These are phyloP conservation scores for Mobula hypostoma DNA, from an alignment of 2,113 vertebrate genomes.

Conservation along the genomic window DNA sequence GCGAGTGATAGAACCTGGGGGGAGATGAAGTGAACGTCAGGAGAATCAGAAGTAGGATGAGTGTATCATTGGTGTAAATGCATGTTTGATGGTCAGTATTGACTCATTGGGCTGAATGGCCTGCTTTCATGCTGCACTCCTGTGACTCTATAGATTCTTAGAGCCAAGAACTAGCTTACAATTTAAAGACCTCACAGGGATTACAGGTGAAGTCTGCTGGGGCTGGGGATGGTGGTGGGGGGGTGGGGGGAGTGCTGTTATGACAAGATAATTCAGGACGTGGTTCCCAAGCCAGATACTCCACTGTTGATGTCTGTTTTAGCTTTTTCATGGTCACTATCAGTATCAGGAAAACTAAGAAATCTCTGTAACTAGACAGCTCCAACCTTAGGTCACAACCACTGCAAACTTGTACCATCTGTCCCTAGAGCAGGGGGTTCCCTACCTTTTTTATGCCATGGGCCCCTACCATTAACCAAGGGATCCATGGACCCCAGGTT, in stretches of 20 bases:
- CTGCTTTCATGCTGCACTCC: not conserved
- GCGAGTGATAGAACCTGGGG: no score
- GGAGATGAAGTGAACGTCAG: no score
- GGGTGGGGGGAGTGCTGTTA: no score
- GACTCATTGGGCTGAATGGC: no score
- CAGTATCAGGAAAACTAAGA: not conserved
- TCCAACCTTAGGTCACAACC: not conserved
- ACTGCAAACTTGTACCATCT: not conserved
- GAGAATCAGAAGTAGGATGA: no score
- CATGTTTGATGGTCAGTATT: no score
- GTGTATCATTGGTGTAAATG: no score
- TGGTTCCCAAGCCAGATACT: not conserved
- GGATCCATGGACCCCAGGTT: no score
- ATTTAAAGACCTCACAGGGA: not conserved
- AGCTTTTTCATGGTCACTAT: not conserved
- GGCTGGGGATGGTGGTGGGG: no score
- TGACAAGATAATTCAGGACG: not conserved
- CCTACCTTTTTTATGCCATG: no score
- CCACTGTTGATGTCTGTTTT: not conserved
- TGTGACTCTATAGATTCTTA: not conserved
- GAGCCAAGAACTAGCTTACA: not conserved
- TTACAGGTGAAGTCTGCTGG: no score
- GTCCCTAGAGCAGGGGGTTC: not conserved
- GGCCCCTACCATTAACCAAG: no score
- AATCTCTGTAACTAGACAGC: not conserved